Base-by-base conservation (phyloP, 2,888 invertebrate species). In the Diadegma fenestrale region DNA sequence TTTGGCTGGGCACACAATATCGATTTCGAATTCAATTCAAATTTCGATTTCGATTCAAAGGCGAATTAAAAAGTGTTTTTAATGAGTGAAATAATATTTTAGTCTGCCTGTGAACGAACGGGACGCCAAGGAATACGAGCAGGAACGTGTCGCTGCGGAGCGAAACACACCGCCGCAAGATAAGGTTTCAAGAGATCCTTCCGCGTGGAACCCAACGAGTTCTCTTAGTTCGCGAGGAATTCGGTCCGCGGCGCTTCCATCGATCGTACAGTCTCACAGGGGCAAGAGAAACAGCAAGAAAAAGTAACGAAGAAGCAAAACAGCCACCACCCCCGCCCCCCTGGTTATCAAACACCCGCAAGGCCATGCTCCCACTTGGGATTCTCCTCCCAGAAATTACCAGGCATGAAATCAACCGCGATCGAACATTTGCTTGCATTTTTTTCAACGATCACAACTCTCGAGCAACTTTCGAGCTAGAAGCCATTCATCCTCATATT, bases 231-330 rank as follows among this genome's bases (percentile, higher is more conserved):
- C 89, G 79, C 80, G 82, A 84, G 83, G 88, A 89, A 90, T 87
- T 86, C 92, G 91, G 87, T 87, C 89, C 88, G 91, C 88, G 91
- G 92, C 92, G 92, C 92, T 91, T 88, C 61, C 54, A 48, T 73
- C 64, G 61, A 68, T 75, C 33, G 51, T 26, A 83, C 84, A 75
- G 69, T 45, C 58, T 33, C 54, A 33, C 8, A 66, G 72, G 37
- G 71, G 45, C 30, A 37, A 72, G 72, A 66, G 69, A 86, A 87
- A 82, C 84, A 61, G 79, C 87, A 86, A 80, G 86, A 86, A 82
- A 88, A 90, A 88, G 88, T 88, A 89, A 88, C 87, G 87, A 88
- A 51, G 87, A 83, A 82, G 86, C 88, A 82, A 84, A 85, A 73
- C 82, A 86, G 82, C 45, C 78, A 63, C 22, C 76, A 61, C 33